phyloP scores from a whole-genome alignment of 1,140 invertebrate species.

The Arion vulgaris region DNA sequence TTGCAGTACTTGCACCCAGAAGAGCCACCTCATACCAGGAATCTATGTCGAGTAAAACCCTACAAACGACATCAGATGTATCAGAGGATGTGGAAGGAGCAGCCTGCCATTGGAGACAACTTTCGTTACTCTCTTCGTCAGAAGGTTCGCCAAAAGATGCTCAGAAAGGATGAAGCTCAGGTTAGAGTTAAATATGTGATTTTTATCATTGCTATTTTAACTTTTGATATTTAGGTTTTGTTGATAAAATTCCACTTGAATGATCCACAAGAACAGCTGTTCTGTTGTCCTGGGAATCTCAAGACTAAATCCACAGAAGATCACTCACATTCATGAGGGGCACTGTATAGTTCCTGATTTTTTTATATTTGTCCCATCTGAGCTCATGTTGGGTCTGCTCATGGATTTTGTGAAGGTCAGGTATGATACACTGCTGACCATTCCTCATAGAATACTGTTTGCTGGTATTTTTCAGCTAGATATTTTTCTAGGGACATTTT shows the following conservation, averaged over 20 bases:
- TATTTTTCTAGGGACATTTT: too few relatives aligned
- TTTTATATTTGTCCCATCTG: too few relatives aligned
- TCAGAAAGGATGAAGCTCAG: constrained; percentile 20
- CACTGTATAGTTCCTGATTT: too few relatives aligned
- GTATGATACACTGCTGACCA: too few relatives aligned
- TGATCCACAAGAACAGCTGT: neutral
- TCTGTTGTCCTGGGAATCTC: neutral
- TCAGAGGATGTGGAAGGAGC: constrained; percentile 15
- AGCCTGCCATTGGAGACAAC: constrained; percentile 27
- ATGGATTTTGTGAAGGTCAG: too few relatives aligned
- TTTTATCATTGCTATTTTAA: neutral
- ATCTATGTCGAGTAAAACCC: neutral
- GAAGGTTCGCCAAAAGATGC: constrained; percentile 7
- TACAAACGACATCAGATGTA: constrained; percentile 30
- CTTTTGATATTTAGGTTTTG: neutral
- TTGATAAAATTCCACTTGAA: neutral
- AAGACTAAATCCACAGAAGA: too few relatives aligned
- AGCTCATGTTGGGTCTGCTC: too few relatives aligned
- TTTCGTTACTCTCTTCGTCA: neutral
- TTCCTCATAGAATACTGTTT: too few relatives aligned
- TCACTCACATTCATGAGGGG: too few relatives aligned
- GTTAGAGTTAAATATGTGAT: neutral
- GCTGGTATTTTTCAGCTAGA: too few relatives aligned
- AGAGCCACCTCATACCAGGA: constrained; percentile 28
- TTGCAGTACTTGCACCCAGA: neutral